phyloP scores from a whole-genome alignment of 2,888 invertebrate genomes.

The Phrixothrix hirtus region DNA sequence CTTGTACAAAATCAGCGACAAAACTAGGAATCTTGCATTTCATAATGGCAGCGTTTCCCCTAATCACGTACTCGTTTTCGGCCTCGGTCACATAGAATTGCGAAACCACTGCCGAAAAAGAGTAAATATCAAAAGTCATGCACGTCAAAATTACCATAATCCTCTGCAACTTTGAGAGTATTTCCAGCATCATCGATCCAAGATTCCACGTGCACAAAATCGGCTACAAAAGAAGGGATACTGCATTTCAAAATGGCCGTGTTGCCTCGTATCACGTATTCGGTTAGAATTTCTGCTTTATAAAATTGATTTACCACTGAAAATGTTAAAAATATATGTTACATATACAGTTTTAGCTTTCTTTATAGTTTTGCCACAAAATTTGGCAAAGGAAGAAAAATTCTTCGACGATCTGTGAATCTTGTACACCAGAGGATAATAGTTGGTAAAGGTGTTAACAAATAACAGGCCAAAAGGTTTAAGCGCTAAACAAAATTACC shows the following conservation, averaged over 20 bases:
- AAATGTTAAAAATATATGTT: no score
- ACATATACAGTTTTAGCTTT: no score
- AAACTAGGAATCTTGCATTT: constrained; percentile 94
- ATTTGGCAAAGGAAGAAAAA: no score
- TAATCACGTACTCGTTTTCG: constrained; percentile 92
- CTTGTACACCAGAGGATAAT: background rate
- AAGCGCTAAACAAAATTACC: constrained; percentile 66
- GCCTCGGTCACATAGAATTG: constrained; percentile 90
- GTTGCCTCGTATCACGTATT: constrained; percentile 75
- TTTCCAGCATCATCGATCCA: constrained; percentile 71
- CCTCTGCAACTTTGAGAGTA: constrained; percentile 55
- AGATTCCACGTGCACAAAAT: constrained; percentile 71
- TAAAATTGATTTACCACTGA: constrained; percentile 74
- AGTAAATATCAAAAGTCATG: constrained; percentile 27
- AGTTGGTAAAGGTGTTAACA: background rate
- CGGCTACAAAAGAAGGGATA: constrained; percentile 74
- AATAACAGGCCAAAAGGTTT: background rate
- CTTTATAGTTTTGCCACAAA: no score
- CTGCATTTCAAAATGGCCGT: constrained; percentile 73
- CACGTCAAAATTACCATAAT: constrained; percentile 57
- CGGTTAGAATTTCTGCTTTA: constrained; percentile 72
- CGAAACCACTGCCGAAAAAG: constrained; percentile 72
- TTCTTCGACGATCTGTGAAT: no score
- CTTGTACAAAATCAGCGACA: constrained; percentile 88
- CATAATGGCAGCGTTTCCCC: constrained; percentile 88